Conservation (phyloP, 2,113 vertebrate species). For the Trematomus loennbergii region DNA sequence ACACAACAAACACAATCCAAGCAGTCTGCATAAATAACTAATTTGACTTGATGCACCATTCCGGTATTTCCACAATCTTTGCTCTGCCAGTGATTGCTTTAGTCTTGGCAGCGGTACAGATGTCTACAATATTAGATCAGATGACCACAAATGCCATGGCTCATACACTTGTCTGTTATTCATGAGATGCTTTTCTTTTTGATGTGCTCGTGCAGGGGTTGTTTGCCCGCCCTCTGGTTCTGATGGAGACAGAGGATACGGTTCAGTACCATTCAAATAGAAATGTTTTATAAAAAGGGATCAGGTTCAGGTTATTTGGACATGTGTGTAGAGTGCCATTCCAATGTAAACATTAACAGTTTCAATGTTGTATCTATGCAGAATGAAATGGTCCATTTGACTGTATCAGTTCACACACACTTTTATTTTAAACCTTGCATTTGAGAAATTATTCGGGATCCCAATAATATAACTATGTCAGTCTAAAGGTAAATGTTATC, state of each 20-base stretch:
- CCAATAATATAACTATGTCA: background rate
- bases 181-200: constrained; percentile 35
- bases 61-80: constrained; percentile 41
- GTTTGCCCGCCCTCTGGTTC: constrained; percentile 20
- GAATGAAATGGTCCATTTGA: background rate
- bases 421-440: background rate
- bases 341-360: background rate
- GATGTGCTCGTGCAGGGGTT: constrained; percentile 5
- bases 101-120: constrained; percentile 58
- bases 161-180: constrained; percentile 53
- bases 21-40: constrained; percentile 57
- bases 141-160: constrained; percentile 41
- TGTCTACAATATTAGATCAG: constrained; percentile 63
- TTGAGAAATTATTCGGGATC: background rate
- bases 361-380: constrained; percentile 25
- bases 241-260: constrained; percentile 14
- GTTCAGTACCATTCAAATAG: constrained; percentile 13
- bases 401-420: background rate
- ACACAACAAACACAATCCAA: constrained; percentile 37
- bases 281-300: constrained; percentile 32
- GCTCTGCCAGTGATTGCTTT: constrained; percentile 43
- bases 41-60: constrained; percentile 51
- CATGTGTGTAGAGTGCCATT: background rate
- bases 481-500: background rate
- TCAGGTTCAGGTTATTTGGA: too few relatives aligned